Evolutionary conservation across 2,113 vertebrate genomes (phyloP), one percentile per base, ranked within the genome.

Genomic region (Picathartes gymnocephalus): DNA sequence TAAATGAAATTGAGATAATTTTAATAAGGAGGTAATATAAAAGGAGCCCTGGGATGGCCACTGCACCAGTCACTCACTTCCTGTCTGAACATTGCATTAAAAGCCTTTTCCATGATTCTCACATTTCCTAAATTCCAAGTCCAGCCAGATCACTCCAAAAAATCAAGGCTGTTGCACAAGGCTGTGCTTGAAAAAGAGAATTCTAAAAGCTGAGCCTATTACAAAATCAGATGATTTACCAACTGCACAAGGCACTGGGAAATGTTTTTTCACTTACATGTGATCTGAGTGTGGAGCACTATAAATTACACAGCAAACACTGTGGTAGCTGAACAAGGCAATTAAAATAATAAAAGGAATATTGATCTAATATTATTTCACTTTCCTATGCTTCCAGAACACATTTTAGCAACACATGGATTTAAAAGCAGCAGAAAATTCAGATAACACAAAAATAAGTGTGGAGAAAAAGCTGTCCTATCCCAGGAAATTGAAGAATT

Each of bases 161-260:
- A 88, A 31, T 73, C 61, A 39, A 89, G 77, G 86, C 79, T 95
- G 37, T 85, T 96, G 91, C 86, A 93, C 89, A 97, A 97, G 84
- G 96, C 93, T 13, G 47, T 47, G 66, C 81, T 40, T 83, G 90
- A 92, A 95, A 81, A 78, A 33, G 22, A 68, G 72, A 85, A 42
- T 66, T 77, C 85, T 74, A 37, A 53, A 39, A 71, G 89, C 69
- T 68, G 70, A 64, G 80, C 4, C 10, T 35, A 31, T 95, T 95
- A 90, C 95, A 94, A 93, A 96, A 89, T 78, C 66, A 27, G 68
- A 47, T 77, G 80, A 83, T 95, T 97, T 95, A 97, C 88, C 91
- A 91, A 86, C 85, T 62, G 86, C 11, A 45, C 71, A 31, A 71
- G 86, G 39, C 51, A 81, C 84, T 17, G 91, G 82, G 87, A 95